phyloP scores from a whole-genome alignment of 2,888 invertebrate genomes.

The Steinernema carpocapsae region DNA sequence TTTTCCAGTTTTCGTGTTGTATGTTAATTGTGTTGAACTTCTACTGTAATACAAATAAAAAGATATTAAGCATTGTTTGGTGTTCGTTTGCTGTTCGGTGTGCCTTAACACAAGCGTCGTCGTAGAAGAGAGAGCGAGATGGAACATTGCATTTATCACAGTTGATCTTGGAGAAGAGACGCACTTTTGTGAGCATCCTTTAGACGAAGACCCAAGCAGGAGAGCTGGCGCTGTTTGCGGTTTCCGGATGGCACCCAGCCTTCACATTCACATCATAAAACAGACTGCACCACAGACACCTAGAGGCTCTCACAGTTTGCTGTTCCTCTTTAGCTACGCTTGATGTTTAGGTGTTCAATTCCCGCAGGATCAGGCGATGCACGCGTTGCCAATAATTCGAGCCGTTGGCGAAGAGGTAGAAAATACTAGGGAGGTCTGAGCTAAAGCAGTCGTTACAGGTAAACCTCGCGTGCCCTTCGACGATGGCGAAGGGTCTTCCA shows the following conservation, averaged over 20 bases:
- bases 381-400: slow-evolving; percentile 16
- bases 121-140: slow-evolving; percentile 6
- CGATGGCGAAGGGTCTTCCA: slow-evolving; percentile 19
- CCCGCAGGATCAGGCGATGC: slow-evolving; percentile 25
- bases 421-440: not conserved
- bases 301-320: not conserved
- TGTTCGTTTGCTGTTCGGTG: slow-evolving; percentile 34
- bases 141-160: not conserved
- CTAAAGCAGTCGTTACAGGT: not conserved
- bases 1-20: slow-evolving; percentile 30
- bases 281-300: not conserved
- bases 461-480: slow-evolving; percentile 16
- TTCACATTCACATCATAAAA: not conserved
- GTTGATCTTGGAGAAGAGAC: slow-evolving; percentile 7
- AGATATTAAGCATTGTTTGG: slow-evolving; percentile 29
- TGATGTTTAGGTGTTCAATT: slow-evolving; percentile 16
- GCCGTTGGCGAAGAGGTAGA: slow-evolving; percentile 28
- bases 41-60: slow-evolving; percentile 35
- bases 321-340: not conserved
- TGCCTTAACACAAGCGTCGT: slow-evolving; percentile 26
- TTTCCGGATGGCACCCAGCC: not conserved
- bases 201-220: not conserved
- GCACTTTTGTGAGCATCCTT: slow-evolving; percentile 2
- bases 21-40: slow-evolving; percentile 35
- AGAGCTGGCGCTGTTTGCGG: not conserved